Evolutionary conservation across 2,113 vertebrate genomes (phyloP).

Genomic region (Nerophis ophidion): DNA sequence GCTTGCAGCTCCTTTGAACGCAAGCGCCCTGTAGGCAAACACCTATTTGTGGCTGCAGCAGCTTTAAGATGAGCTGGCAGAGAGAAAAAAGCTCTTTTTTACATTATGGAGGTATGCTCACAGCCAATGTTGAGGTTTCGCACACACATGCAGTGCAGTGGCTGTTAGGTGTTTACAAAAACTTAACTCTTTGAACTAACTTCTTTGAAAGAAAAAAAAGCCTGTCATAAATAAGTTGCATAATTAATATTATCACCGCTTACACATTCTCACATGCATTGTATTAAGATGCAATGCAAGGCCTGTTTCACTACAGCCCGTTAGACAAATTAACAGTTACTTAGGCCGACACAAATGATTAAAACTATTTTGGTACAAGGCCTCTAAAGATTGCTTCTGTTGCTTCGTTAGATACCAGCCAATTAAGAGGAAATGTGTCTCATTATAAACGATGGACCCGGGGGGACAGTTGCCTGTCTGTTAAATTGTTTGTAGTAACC

Average conservation of each 20-base stretch:
- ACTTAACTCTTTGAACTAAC: too few species aligned
- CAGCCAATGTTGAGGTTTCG: neutral
- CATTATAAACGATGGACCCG: slow-evolving; percentile 72
- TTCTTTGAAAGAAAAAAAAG: neutral
- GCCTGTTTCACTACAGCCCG: slow-evolving; percentile 20
- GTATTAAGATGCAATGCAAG: slow-evolving; percentile 18
- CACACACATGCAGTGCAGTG: neutral
- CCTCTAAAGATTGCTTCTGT: slow-evolving; percentile 75
- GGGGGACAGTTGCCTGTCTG: slow-evolving; percentile 64
- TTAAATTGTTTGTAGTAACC: slow-evolving; percentile 42
- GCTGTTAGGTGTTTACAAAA: too few species aligned
- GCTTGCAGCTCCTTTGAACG: too few species aligned
- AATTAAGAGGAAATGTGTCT: slow-evolving; percentile 80
- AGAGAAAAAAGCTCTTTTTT: too few species aligned
- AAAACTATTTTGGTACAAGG: slow-evolving; percentile 46
- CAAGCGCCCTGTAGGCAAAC: too few species aligned
- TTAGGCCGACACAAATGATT: slow-evolving; percentile 18
- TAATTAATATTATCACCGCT: neutral
- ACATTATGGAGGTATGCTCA: neutral
- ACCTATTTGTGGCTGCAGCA: too few species aligned
- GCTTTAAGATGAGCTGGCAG: too few species aligned
- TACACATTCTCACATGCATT: slow-evolving; percentile 14
- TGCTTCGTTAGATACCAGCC: slow-evolving; percentile 78
- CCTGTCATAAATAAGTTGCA: neutral
- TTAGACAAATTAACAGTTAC: slow-evolving; percentile 31